Conservation (phyloP, 2,888 invertebrate genomes). For the Nomada fucata region DNA sequence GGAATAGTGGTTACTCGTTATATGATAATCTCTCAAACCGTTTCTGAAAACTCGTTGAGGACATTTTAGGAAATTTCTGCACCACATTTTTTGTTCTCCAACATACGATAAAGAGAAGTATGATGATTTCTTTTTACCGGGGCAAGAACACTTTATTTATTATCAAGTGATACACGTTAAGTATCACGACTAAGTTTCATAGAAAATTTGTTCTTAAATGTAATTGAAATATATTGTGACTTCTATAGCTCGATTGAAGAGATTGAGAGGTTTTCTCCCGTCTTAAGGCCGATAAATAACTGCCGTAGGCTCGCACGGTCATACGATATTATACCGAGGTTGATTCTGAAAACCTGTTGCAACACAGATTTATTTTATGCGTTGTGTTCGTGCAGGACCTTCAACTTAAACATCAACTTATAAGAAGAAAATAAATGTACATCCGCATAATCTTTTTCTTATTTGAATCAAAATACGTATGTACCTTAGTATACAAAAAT, state of each 20-base stretch:
- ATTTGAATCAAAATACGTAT: not conserved
- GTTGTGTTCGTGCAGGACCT: conserved; percentile 38
- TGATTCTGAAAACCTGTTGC: conserved; percentile 79
- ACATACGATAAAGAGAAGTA: not conserved
- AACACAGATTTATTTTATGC: conserved; percentile 32
- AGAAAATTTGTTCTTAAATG: not conserved
- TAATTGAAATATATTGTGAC: not conserved
- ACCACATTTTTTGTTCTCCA: conserved; percentile 40
- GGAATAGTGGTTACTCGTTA: conserved; percentile 3
- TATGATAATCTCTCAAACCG: conserved; percentile 9
- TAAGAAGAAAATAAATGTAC: not conserved
- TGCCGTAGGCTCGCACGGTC: conserved; percentile 66
- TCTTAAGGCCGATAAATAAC: conserved; percentile 63
- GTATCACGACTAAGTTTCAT: too few species aligned
- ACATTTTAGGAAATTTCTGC: conserved; percentile 28
- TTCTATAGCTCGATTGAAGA: not conserved
- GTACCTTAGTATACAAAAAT: not conserved
- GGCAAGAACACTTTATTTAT: not conserved
- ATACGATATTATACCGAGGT: conserved; percentile 65
- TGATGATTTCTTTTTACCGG: not conserved
- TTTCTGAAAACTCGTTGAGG: conserved; percentile 19
- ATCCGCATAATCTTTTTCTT: not conserved
- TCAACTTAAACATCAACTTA: conserved; percentile 22
- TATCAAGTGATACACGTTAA: too few species aligned
- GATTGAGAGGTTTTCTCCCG: conserved; percentile 28